These are phyloP conservation scores for Dolichopus griseipennis DNA, from an alignment of 2,888 invertebrate species.

Conservation along the genomic window DNA sequence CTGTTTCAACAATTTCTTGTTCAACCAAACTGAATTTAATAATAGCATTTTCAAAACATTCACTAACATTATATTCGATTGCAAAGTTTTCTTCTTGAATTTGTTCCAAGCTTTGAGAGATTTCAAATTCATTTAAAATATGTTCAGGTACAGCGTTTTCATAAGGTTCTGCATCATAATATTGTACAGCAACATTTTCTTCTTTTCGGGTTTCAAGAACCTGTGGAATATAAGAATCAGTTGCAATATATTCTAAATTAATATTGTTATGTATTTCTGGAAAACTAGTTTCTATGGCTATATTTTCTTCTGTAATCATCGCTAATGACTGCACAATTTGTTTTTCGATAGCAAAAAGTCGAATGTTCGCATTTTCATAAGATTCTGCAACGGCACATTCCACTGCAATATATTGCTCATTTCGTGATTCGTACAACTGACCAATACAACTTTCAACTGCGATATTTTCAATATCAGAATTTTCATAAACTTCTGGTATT, in stretches of 20 bases:
- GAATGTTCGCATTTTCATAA: too few species aligned
- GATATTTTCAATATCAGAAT: too few species aligned
- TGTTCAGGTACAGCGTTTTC: not conserved
- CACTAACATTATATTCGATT: not conserved
- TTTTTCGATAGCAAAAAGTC: too few species aligned
- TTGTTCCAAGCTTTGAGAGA: too few species aligned
- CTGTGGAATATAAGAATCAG: not conserved
- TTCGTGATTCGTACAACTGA: too few species aligned
- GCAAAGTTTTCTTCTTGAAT: not conserved
- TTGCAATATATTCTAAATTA: not conserved
- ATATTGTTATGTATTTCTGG: not conserved
- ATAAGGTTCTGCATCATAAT: not conserved
- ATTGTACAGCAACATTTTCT: not conserved
- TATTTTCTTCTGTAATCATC: not conserved
- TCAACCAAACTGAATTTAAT: not conserved
- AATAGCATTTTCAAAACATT: not conserved
- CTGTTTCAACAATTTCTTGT: not conserved
- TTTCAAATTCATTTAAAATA: not conserved
- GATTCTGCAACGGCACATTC: too few species aligned
- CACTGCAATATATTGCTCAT: too few species aligned
- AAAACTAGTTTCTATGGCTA: not conserved
- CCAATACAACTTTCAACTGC: too few species aligned
- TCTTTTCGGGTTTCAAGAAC: not conserved
- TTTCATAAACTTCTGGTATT: too few species aligned
- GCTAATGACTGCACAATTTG: too few species aligned